Base-by-base conservation (phyloP, 2,113 vertebrate genomes). In the Camelus bactrianus region DNA sequence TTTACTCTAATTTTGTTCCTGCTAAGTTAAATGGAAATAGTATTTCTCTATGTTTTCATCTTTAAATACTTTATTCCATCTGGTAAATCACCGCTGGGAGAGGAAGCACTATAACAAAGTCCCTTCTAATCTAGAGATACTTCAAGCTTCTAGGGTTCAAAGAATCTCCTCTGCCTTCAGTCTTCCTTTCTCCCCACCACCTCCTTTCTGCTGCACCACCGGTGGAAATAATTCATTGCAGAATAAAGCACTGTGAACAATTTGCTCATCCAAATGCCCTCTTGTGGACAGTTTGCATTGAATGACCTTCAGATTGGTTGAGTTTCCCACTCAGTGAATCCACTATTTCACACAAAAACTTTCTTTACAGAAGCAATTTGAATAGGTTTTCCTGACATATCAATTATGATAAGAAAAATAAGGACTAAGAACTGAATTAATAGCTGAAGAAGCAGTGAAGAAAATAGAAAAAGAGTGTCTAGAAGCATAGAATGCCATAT, bases 1-100 rank as follows among this genome's bases (percentile, higher is more conserved):
- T 97, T 86, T 69, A 76, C 89, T 97, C 81, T 60, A 73, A 88
- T 70, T 83, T 95, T 96, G 7, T 85, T 91, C 26, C 50, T 89
- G 22, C 32, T 75, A 65, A 69, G 19, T 95, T 96, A 92, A 86
- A 97, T 30, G n/a, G 75, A 67, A 72, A 48, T 65, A 89, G 52
- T 89, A 56, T 86, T 42, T 70, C 30, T 65, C 83, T 91, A 85
- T 94, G 16, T 50, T 92, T 94, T 92, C 38, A 28, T 95, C 48
- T 95, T 77, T 79, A 89, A 96, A 85, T 82, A 26, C 24, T 60
- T 0, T 81, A 52, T 67, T 91, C 60, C 70, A 84, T 75, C 73
- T 69, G 17, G 7, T 75, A 80, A 64, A 17, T 80, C 16, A 60
- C 20, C 38, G 69, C 58, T 89, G 35, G 77, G 79, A 96, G 92